Evolutionary conservation across 2,797 vertebrate genomes (phyloP), one percentile per base, ranked within the genome.

Genomic region (Botia almorhae): DNA sequence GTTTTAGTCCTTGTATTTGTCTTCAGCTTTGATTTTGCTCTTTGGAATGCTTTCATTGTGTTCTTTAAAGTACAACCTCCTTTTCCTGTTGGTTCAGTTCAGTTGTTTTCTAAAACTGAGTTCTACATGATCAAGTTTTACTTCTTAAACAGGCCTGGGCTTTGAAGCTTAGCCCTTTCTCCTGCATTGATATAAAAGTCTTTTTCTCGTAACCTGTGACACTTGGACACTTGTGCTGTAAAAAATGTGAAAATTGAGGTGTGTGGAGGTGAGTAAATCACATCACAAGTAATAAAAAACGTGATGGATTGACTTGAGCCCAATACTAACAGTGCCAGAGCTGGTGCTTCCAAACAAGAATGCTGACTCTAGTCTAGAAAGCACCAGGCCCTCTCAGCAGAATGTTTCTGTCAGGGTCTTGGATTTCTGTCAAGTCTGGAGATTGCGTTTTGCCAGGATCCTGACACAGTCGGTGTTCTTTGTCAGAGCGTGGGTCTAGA

Each of bases 351-450:
- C 75, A 60, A 21, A 36, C 13, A 14, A 21, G 64, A 79, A 53
- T 14, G 76, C 81, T 83, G 65, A 75, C 81, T 55, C 29, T 4
- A 43, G 53, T 63, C 58, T 69, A 12, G 56, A 78, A 68, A 73
- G 64, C 14, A 29, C 23, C 23, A 26, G 23, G 23, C 23, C 23
- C 1, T 26, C 23, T 26, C 23, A 26, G 23, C 23, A 26, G 23
- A 26, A 26, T 26, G 23, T 26, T 26, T 26, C 23, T 26, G 23
- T 26, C 23, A 26, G 23, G 23, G 23, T 26, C 23, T 2, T 26
- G 23, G 23, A 26, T 26, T 26, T 2, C 23, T 26, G 23, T 26
- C 23, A 26, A 26, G 23, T 26, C 23, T 26, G 23, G 23, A 26
- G 23, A 26, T 26, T 2, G 23, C 2, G 23, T 26, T 26, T 26